Conservation (phyloP, 2,797 vertebrate species). For the Phataginus tetradactyla region DNA sequence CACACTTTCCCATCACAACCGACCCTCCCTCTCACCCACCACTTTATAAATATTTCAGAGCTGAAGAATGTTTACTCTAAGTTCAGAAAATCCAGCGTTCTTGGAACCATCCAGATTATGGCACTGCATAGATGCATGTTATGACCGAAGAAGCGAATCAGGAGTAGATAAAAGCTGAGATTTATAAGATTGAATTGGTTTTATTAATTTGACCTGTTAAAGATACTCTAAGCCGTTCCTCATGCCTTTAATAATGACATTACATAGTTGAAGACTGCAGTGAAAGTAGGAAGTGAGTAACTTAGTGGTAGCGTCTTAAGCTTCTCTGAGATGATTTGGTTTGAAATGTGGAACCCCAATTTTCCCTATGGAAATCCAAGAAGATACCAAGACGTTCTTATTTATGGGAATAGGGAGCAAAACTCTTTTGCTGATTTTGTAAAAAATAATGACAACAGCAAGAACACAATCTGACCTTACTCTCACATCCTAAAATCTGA, state of each 20-base stretch:
- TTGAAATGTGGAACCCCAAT: slow-evolving; percentile 2
- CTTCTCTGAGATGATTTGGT: background rate
- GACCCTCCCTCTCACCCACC: background rate
- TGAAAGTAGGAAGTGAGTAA: background rate
- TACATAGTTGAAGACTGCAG: background rate
- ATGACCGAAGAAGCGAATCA: background rate
- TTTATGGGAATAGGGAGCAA: background rate
- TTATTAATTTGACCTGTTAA: slow-evolving; percentile 27
- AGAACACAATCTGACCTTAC: background rate
- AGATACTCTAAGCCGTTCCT: background rate
- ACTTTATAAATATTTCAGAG: background rate
- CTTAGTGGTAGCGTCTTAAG: background rate
- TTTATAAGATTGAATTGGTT: background rate
- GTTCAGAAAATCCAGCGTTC: background rate
- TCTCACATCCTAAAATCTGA: background rate
- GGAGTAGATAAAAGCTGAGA: background rate
- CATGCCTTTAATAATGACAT: background rate
- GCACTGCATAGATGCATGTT: background rate
- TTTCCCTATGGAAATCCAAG: background rate
- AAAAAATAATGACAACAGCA: background rate
- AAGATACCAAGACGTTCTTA: background rate
- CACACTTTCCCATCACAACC: rapidly evolving
- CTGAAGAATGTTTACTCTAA: background rate
- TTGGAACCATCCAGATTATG: background rate
- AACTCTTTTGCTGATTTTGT: slow-evolving; percentile 4